phyloP scores from a whole-genome alignment of 2,797 vertebrate genomes.

The Manis pentadactyla region DNA sequence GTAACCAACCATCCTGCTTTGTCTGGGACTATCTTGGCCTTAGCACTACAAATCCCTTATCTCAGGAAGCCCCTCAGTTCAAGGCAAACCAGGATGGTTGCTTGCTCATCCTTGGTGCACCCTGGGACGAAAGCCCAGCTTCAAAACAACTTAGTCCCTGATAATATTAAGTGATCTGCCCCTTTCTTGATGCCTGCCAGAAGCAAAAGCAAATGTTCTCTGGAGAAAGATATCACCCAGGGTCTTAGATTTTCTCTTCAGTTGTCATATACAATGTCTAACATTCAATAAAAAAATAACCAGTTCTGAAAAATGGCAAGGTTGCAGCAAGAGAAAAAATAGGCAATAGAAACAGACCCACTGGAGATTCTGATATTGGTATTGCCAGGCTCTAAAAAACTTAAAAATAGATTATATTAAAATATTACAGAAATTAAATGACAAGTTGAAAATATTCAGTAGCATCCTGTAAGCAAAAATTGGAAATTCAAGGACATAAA shows the following conservation, averaged over 20 bases:
- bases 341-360: neutral
- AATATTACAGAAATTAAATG: neutral
- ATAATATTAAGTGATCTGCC: neutral
- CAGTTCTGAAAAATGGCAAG: neutral
- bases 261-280: neutral
- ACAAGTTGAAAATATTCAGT: neutral
- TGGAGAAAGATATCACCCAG: neutral
- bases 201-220: conserved; percentile 28
- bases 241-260: neutral
- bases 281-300: neutral
- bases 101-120: neutral
- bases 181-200: neutral
- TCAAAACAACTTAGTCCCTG: neutral
- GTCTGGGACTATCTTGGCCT: neutral
- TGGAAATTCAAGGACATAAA: neutral
- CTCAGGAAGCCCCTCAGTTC: neutral
- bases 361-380: neutral
- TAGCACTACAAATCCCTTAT: neutral
- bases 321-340: neutral
- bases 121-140: neutral
- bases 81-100: neutral
- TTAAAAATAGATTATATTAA: neutral
- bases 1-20: neutral
- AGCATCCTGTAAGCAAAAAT: neutral
- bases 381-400: neutral